Base-by-base conservation (phyloP, 2,888 invertebrate genomes). In the Sminthurinus aureus region DNA sequence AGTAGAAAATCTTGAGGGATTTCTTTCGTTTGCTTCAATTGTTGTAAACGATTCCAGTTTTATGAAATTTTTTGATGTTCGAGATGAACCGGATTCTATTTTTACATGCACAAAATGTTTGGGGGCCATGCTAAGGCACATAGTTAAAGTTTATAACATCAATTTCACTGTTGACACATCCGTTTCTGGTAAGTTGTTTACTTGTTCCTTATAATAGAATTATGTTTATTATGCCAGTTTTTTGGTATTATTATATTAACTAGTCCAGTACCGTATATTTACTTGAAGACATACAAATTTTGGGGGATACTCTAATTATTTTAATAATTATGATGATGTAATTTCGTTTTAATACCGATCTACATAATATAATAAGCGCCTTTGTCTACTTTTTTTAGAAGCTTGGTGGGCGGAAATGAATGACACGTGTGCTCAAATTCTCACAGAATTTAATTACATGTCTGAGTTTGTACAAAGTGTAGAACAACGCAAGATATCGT, bases 11-110 rank as follows among this genome's bases (percentile, higher is more conserved):
- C 73, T 88, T 0, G 78, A 84, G 58, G 83, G 78, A 12, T 88
- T 88, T 80, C 76, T 88, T 20, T 80, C 81, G 26, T 88, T 88
- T 83, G 87, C 87, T 11, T 75, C 84, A 12, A 77, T 79, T 18
- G 88, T 87, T 8, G 81, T 88, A n/a, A 82, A 81, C 2, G 88
- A 88, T 78, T 73, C 85, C 2, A 86, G 85, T 79, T 88, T 88
- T 83, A 84, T 86, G 20, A 85, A 81, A 74, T 88, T 87, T 82
- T 88, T 87, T 50, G 86, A 88, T 76, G 86, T 85, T 12, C 66
- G 87, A 8, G 88, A 87, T 73, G 86, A 84, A 71, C 83, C 86
- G 0, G 74, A 78, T 8, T 85, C 86, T 67, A 85, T 87, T 24
- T 87, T 88, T 82, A 79, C 82, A 24, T 88, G 87, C 82, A 83